Evolutionary conservation across 2,888 invertebrate species (phyloP), one percentile per base, ranked within the genome.

Genomic region (Octodonta nipae): DNA sequence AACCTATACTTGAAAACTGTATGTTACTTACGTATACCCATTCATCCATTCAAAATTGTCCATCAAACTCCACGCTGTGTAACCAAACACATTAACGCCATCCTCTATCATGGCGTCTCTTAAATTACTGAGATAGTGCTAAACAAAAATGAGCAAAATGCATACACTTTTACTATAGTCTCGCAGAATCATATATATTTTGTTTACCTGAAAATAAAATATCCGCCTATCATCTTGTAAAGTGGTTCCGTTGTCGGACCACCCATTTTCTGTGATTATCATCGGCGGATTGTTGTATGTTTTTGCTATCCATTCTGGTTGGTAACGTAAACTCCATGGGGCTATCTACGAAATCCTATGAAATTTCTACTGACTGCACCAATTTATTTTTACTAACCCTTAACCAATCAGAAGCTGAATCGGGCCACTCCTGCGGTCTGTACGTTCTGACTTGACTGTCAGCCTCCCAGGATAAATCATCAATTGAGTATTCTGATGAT

Each of bases 221-320:
- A 31, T 28, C 12, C 37, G 15, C 14, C 22, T 29, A 10, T 30
- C 31, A 15, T 37, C 37, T 7, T 37, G 15, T 13, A 37, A 26
- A 6, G 31, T 31, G 15, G 34, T 35, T 3, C 32, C 33, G 7
- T n/a, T 14, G 16, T 68, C 67, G 6, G 44, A 5, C 63, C 32
- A 67, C 1, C 75, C 75, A 39, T 73, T 75, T 47, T 73, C 76
- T 0, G 70, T 68, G 3, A 75, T 52, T 33, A 64, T 64, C 4
- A 77, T 59, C 25, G 64, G 55, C 0, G 71, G 70, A 50, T 73
- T 69, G 26, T 44, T 36, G 33, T 52, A 56, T 14, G 50, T 44
- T 3, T 44, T 32, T 37, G 47, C 51, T 26, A 58, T 64, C 62
- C 70, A 68, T n/a, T n/a, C n/a, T n/a, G n/a, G n/a, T n/a, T n/a